Conservation (phyloP, 2,797 vertebrate genomes). For the Poecilia wingei region DNA sequence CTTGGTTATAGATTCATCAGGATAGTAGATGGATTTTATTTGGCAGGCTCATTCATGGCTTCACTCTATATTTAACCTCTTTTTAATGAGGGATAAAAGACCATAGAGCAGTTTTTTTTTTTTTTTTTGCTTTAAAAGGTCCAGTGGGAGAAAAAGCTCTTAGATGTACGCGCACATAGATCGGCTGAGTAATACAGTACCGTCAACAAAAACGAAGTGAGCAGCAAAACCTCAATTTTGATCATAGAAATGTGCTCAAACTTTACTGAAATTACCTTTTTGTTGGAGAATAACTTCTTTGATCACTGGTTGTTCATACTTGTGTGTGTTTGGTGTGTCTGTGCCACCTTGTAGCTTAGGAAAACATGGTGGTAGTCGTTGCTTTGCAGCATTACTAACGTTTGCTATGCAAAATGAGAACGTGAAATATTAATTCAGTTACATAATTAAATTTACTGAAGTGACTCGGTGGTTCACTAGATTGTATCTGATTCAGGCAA, state of each 20-base stretch:
- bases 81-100: constrained; percentile 61
- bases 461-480: neutral
- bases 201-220: constrained; percentile 31
- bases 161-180: constrained; percentile 34
- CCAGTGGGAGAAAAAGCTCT: constrained; percentile 38
- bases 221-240: constrained; percentile 3
- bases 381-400: neutral
- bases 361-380: neutral
- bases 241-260: constrained; percentile 11
- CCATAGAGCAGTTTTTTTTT: constrained; percentile 27
- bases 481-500: neutral
- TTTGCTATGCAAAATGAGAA: neutral
- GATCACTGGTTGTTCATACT: neutral
- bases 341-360: neutral
- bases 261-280: constrained; percentile 21
- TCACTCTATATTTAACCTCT: constrained; percentile 64
- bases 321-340: neutral
- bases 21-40: constrained; percentile 61
- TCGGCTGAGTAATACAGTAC: constrained; percentile 28
- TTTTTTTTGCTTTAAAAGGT: constrained; percentile 28
- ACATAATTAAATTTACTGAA: neutral
- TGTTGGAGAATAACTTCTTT: constrained; percentile 18
- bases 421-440: neutral
- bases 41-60: constrained; percentile 61
- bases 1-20: constrained; percentile 54